Base-by-base conservation (phyloP, 1,140 invertebrate genomes). In the Drosophila sturtevanti region DNA sequence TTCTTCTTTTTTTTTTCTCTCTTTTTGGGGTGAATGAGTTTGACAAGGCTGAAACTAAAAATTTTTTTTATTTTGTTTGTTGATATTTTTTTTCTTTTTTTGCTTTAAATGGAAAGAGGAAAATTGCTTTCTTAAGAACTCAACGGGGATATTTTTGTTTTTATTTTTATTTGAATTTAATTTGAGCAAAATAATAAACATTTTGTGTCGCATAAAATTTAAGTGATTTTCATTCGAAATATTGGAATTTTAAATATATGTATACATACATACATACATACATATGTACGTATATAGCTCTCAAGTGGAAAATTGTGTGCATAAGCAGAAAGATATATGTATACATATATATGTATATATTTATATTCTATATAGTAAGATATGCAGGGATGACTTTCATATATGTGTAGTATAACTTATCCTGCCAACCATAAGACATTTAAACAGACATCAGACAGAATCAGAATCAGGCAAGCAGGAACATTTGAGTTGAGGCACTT, bases 161-260 rank as follows among this genome's bases (percentile, higher is more conserved):
- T 31, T 16, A 16, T 55, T 55, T 14, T 24, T 31, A 31, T 16
- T 31, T 22, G 24, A 16, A 55, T 55, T 11, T 55, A 55, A 48
- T 48, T 48, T 48, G 41, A 48, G 9, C 9, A 48, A 48, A 48
- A 48, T 74, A 67, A 74, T 74, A 74, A 74, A 74, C 71, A 75
- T 74, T 74, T 55, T 31, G 2, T 48, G 16, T 48, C 41, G 9
- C 52, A 1, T 10, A 35, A 10, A 35, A 54, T 22, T 70, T 70
- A 67, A 54, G 24, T 18, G 38, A 14, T 21, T 21, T 41, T 41
- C 7, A 16, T 16, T 7, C n/a, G 7, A 38, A 38, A 38, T 14
- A 38, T 44, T 44, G 5, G 41, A 44, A 44, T 31, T 31, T 31
- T 6, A 24, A 24, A 24, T 24, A 24, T 24, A 24, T 24, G 4